Base-by-base conservation (phyloP, 2,113 vertebrate species). In the Tretioscincus oriximinensis region DNA sequence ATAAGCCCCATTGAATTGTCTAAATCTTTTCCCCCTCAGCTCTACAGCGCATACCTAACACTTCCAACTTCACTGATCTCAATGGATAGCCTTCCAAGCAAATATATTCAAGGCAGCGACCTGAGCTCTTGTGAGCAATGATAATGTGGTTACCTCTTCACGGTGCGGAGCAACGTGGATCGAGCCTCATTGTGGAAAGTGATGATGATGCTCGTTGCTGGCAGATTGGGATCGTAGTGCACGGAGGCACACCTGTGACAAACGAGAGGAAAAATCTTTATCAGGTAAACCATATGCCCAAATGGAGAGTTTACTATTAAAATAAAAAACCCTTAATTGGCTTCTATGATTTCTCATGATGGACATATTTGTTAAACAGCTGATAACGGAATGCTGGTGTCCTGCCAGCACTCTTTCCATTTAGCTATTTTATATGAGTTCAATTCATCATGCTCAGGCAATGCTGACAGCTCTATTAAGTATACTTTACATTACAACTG, bases 151-250 rank as follows among this genome's bases (percentile, higher is more conserved):
- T 73, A 99, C 98, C 98, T 99, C 89, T 96, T 99, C 82, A 99
- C 95, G 0, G 98, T 99, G 87, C 98, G 97, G 49, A 99, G 95
- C 21, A 99, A 95, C 1, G 98, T 98, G 1, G 98, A 99, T 41
- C 98, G 97, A 0, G 98, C 98, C 90, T 99, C 98, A 0, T 99
- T 99, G 94, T 99, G 98, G 92, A 99, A 99, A 60, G 98, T 99
- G 92, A 99, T 97, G 91, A 99, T 95, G 90, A 99, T 81, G 3
- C 97, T 99, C 73, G 98, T 98, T 81, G 97, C 85, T 0, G 97
- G 97, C 63, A 99, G 93, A 83, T 99, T 96, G 0, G 86, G 0
- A 47, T 97, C 96, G 61, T 98, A 98, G 81, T 67, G 96, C 74
- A 98, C 82, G 3, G 97, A 96, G 0, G 98, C 95, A 81, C 98